phyloP scores from a whole-genome alignment of 2,113 vertebrate species.

The Macquaria australasica region DNA sequence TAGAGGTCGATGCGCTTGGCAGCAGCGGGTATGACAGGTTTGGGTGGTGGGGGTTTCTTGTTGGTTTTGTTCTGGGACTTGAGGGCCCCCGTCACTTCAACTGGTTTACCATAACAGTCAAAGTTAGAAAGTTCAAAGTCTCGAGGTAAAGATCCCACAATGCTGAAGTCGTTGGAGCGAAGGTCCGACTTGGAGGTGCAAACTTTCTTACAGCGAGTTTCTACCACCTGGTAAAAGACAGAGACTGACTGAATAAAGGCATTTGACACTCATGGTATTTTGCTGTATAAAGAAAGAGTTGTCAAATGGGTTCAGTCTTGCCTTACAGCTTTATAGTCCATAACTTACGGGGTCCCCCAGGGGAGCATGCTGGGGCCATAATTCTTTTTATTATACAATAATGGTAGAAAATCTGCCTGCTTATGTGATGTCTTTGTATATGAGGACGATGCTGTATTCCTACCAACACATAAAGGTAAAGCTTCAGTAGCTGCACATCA shows the following conservation, averaged over 20 bases:
- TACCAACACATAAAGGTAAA: background rate
- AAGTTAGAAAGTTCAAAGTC: constrained; percentile 99
- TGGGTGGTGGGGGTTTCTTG: constrained; percentile 94
- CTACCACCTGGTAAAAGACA: constrained; percentile 88
- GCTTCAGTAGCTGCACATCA: background rate
- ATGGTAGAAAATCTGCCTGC: background rate
- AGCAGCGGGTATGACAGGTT: constrained; percentile 96
- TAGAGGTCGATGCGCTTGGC: constrained; percentile 97
- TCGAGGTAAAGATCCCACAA: constrained; percentile 96
- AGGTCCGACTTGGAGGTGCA: constrained; percentile 98
- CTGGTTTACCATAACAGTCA: constrained; percentile 99
- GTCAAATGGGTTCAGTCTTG: background rate
- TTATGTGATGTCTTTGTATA: background rate
- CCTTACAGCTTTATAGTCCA: background rate
- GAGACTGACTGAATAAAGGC: background rate
- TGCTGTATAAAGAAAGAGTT: background rate
- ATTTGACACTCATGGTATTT: background rate
- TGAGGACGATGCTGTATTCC: background rate
- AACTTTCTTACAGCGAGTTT: constrained; percentile 97
- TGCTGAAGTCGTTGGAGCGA: constrained; percentile 98
- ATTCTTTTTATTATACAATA: background rate
- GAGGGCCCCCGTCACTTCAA: constrained; percentile 90
- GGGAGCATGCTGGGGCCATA: background rate
- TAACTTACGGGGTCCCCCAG: background rate
- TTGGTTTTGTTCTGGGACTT: constrained; percentile 94